Percentiles rank a stretch among this genome's conserved stretches.
These are phyloP conservation scores for Apamea epomidion DNA, from an alignment of 2,888 invertebrate genomes.

Conservation along the genomic window DNA sequence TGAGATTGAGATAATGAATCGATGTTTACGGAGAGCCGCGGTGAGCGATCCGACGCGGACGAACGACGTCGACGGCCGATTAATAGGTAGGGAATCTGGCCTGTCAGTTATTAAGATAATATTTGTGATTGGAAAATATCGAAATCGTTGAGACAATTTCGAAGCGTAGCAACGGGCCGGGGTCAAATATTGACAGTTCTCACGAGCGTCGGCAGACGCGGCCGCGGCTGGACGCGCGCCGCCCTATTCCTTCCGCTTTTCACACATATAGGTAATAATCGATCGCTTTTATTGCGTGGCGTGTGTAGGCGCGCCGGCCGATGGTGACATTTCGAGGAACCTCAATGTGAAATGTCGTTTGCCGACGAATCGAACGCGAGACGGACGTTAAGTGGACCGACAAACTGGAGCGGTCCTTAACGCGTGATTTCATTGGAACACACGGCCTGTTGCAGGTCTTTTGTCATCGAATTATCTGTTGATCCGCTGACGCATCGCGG, in stretches of 20 bases:
- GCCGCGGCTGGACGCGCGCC: conserved; percentile 80
- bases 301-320: conserved; percentile 81
- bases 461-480: conserved; percentile 71
- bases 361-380: conserved; percentile 77
- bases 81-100: conserved; percentile 64
- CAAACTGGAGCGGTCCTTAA: conserved; percentile 77
- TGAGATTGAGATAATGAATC: conserved; percentile 85
- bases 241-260: conserved; percentile 88
- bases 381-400: conserved; percentile 82
- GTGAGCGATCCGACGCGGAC: conserved; percentile 73
- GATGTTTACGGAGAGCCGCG: conserved; percentile 77
- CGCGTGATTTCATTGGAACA: conserved; percentile 76
- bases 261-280: conserved; percentile 90
- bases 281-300: conserved; percentile 88
- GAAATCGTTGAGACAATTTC: conserved; percentile 89
- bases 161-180: conserved; percentile 81
- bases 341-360: conserved; percentile 81
- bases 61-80: conserved; percentile 61
- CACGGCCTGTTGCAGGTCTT: conserved; percentile 57
- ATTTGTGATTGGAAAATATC: conserved; percentile 88
- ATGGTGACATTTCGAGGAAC: conserved; percentile 86
- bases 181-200: conserved; percentile 89
- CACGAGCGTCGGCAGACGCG: conserved; percentile 85
- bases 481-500: conserved; percentile 70
- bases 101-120: conserved; percentile 77